phyloP scores from a whole-genome alignment of 1,140 invertebrate species.

The Campoletis sonorensis region DNA sequence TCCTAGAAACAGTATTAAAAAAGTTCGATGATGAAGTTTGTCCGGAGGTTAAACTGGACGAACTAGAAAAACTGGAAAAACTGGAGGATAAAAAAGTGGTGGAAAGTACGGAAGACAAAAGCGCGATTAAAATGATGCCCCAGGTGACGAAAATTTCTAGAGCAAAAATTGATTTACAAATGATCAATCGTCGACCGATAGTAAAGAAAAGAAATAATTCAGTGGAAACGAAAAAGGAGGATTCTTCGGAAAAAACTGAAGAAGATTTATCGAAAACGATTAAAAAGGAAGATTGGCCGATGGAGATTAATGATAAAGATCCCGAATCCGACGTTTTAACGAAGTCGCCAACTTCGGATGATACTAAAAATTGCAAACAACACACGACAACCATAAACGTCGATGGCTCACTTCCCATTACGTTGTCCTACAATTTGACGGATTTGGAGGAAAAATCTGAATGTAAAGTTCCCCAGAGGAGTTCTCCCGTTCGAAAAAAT shows the following conservation, averaged over 20 bases:
- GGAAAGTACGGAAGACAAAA: not conserved
- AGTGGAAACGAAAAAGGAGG: not conserved
- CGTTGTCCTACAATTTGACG: conserved; percentile 37
- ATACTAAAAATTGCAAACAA: not conserved
- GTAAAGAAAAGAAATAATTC: no score
- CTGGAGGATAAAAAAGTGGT: not conserved
- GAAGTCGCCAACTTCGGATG: not conserved
- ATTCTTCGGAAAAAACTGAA: not conserved
- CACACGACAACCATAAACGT: conserved; percentile 34
- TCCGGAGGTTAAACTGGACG: not conserved
- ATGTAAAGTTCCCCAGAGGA: not conserved
- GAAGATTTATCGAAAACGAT: not conserved
- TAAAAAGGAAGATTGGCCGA: not conserved
- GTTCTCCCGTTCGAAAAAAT: not conserved
- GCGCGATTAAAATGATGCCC: not conserved
- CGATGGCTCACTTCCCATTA: conserved; percentile 40
- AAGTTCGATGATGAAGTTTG: not conserved
- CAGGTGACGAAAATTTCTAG: not conserved
- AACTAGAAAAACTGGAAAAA: no score
- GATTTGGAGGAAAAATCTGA: not conserved
- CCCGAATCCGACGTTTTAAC: not conserved
- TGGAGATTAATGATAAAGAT: not conserved
- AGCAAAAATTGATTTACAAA: conserved; percentile 16
- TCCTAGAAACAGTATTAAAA: conserved; percentile 6
- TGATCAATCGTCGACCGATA: not conserved